Conservation (phyloP, 2,797 vertebrate species). For the Presbytis comata region DNA sequence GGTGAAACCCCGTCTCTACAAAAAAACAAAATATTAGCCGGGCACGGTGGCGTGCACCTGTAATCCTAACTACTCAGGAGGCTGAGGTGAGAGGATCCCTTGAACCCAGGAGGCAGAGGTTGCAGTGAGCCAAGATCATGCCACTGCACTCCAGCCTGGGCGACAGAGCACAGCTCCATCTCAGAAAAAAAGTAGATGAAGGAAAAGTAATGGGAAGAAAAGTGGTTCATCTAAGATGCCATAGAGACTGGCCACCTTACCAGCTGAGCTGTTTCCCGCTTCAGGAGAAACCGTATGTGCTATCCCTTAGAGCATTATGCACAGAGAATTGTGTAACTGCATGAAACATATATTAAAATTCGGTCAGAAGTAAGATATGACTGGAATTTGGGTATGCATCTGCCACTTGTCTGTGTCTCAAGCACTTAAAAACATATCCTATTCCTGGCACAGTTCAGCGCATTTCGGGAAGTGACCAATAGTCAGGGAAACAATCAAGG, state of each 20-base stretch:
- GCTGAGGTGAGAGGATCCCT: neutral
- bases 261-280: neutral
- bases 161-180: neutral
- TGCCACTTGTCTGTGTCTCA: neutral
- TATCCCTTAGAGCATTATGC: neutral
- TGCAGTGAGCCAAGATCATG: neutral
- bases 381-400: neutral
- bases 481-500: neutral
- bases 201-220: neutral
- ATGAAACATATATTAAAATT: conserved; percentile 13
- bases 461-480: conserved; percentile 22
- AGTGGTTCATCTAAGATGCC: neutral
- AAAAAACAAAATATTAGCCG: neutral
- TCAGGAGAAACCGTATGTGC: neutral
- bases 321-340: neutral
- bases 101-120: neutral
- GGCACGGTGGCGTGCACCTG: too few species aligned
- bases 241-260: neutral
- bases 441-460: neutral
- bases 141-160: neutral
- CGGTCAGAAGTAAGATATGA: conserved; percentile 15
- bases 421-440: neutral
- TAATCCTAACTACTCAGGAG: neutral
- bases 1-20: neutral
- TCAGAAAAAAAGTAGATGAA: neutral